Evolutionary conservation across 2,888 invertebrate genomes (phyloP), one percentile per base, ranked within the genome.

Genomic region (Melieria crassipennis): DNA sequence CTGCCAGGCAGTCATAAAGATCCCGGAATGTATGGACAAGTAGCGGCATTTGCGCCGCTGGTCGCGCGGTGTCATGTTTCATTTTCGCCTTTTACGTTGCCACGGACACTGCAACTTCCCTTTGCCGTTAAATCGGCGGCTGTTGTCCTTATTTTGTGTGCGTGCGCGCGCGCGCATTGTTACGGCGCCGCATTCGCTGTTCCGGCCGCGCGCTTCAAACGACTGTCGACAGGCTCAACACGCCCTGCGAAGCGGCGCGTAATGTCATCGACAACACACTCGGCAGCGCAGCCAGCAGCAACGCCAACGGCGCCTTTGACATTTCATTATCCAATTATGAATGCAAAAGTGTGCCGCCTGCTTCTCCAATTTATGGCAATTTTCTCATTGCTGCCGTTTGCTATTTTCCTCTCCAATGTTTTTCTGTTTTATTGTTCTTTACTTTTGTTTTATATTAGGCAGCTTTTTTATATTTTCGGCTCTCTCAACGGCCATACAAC

Each of bases 311-410:
- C 78, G 80, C 79, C 79, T 81, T 81, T 82, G 81, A 81, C 81
- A 81, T 82, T 81, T 81, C 81, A 81, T 81, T 81, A 82, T 81
- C 82, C 82, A 81, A 82, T 82, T 82, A 82, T 79, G 81, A 80
- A 82, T 82, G 81, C 81, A 81, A 81, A 81, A n/a, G 7, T 43
- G n/a, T 9, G 42, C 80, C 81, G 60, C 45, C 65, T 55, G 48
- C 46, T 47, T 43, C 50, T 7, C 3, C 30, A 30, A 30, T 30
- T 30, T 30, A 30, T 30, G 30, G 30, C 30, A 30, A 30, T 60
- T 64, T 46, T 13, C 13, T 30, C 52, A 16, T 57, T 42, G 5
- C 30, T 30, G 13, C 43, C 63, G 30, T 57, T 48, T 65, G 13
- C 11, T 42, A 43, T 55, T 42, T 4, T 13, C n/a, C 45, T 16